Conservation (phyloP, 64 coral and sea anemone genomes). For the Pachyseris speciosa region DNA sequence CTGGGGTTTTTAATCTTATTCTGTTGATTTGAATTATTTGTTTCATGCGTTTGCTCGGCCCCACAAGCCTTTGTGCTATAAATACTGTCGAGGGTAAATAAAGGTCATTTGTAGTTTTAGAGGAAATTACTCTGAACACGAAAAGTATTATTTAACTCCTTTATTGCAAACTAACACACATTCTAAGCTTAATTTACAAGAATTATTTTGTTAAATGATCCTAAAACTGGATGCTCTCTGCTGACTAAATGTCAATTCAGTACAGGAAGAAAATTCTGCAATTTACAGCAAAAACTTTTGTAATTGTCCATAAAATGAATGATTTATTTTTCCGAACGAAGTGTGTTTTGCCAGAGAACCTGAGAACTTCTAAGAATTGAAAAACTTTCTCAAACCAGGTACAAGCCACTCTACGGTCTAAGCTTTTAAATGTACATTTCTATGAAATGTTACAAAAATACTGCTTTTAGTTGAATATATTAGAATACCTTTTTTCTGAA, state of each 20-base stretch:
- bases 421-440: not conserved
- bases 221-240: not conserved
- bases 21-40: too few species aligned
- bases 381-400: not conserved
- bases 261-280: not conserved
- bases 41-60: too few species aligned
- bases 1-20: too few species aligned
- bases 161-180: constrained; percentile 20
- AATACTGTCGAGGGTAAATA: too few species aligned
- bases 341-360: too few species aligned
- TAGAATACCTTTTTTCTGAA: not conserved
- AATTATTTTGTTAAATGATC: not conserved
- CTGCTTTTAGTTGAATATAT: constrained; percentile 1
- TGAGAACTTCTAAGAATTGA: not conserved
- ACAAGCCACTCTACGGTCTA: too few species aligned
- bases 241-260: too few species aligned
- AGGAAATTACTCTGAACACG: too few species aligned
- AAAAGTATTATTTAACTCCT: not conserved
- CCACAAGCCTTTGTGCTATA: too few species aligned
- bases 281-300: too few species aligned
- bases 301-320: too few species aligned
- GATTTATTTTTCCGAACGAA: not conserved
- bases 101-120: too few species aligned
- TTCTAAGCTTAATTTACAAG: constrained; percentile 12
- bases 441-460: constrained; percentile 20